Conservation (phyloP, 2,888 invertebrate species). For the Amphipyra tragopoginis region DNA sequence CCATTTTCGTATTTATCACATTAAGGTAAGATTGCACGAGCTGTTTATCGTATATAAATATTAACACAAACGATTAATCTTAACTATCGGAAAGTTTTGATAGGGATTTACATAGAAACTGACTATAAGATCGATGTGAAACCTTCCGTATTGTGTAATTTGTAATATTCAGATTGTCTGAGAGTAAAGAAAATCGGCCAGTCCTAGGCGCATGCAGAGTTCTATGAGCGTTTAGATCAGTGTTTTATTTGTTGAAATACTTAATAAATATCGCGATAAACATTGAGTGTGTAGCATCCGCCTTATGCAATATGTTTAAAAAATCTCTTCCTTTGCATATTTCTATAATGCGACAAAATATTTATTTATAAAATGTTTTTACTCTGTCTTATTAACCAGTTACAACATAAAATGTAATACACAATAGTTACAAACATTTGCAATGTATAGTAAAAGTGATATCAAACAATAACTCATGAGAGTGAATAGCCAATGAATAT, state of each 20-base stretch:
- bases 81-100: constrained; percentile 38
- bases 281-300: no score
- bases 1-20: constrained; percentile 6
- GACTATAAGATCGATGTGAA: constrained; percentile 27
- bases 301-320: no score
- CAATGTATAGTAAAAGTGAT: constrained; percentile 20
- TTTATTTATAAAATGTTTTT: not conserved
- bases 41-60: constrained; percentile 26
- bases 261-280: no score
- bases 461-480: constrained; percentile 29
- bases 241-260: no score
- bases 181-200: no score
- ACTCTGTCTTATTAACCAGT: no score
- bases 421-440: constrained; percentile 16
- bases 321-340: not conserved
- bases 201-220: no score
- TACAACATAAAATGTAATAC: not conserved
- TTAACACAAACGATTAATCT: constrained; percentile 33
- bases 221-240: no score
- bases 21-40: constrained; percentile 3
- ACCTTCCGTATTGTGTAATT: constrained; percentile 16
- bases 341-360: not conserved
- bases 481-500: constrained; percentile 36
- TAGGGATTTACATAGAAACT: constrained; percentile 33
- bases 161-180: no score